A percentile compares a stretch with the other conserved stretches of the same genome.
Conservation (phyloP, 1,140 invertebrate genomes). For the Listronotus bonariensis region DNA sequence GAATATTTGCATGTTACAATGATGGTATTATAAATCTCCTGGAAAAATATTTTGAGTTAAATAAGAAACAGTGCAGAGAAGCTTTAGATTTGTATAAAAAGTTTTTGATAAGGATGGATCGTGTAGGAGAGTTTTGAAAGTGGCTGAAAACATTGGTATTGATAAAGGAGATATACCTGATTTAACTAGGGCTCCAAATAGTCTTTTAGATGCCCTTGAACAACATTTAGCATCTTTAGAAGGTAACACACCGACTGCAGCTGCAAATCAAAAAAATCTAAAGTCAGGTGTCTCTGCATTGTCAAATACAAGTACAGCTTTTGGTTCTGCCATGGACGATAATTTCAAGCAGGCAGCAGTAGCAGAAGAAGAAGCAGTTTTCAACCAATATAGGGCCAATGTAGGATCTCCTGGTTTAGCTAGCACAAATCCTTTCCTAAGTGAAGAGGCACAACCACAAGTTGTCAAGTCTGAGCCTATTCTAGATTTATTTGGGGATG, state of each 20-base stretch:
- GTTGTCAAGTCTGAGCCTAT: constrained; percentile 67
- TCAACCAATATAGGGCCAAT: constrained; percentile 93
- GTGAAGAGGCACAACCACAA: constrained; percentile 55
- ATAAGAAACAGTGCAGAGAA: constrained; percentile 97
- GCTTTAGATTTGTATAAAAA: constrained; percentile 99
- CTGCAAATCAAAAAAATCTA: constrained; percentile 84
- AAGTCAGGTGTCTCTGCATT: constrained; percentile 88
- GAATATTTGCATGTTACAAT: constrained; percentile 99
- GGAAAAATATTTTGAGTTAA: constrained; percentile 99
- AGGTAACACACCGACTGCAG: constrained; percentile 85
- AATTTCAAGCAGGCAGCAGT: constrained; percentile 83
- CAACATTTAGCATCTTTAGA: constrained; percentile 93
- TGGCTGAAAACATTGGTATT: constrained; percentile 95
- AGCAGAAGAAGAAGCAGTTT: constrained; percentile 91
- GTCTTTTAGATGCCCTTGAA: constrained; percentile 95
- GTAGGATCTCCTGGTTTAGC: constrained; percentile 73
- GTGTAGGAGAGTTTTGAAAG: constrained; percentile 98
- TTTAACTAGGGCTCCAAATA: constrained; percentile 98
- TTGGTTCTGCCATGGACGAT: constrained; percentile 85
- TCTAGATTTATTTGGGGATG: constrained; percentile 77
- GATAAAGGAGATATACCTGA: constrained; percentile 99
- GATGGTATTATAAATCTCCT: constrained; percentile 99
- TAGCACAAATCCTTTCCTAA: constrained; percentile 87
- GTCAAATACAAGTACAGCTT: constrained; percentile 84
- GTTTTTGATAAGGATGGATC: constrained; percentile 98